Base-by-base conservation (phyloP, 2,888 invertebrate species). In the Leptinotarsa rubiginosa region DNA sequence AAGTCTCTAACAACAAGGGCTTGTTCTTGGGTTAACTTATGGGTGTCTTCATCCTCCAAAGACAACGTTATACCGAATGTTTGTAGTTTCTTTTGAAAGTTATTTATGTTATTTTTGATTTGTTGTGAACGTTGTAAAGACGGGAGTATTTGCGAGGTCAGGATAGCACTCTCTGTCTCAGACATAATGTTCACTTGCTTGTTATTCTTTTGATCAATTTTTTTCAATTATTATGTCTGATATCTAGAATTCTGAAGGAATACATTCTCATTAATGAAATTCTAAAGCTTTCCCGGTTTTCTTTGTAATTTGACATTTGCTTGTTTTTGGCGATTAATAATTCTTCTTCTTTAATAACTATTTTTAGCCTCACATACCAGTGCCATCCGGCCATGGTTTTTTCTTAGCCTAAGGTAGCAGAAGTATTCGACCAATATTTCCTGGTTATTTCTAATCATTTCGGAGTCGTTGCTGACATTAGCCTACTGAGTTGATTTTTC, bases 1-100 rank as follows among this genome's bases (percentile, higher is more conserved):
- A 87, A 77, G 73, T 86, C 86, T 59, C 86, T 83, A n/a, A 84
- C 83, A 18, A 87, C 84, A 59, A 87, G 76, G 0, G 87, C 81
- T 74, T 86, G 87, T 79, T 87, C 87, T 77, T 86, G 82, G 10
- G 75, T 83, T 68, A 87, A 78, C 41, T 80, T 64, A 73, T 86
- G 83, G n/a, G 84, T 82, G 18, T 75, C 77, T 5, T 84, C 83
- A 15, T 79, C 74, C 47, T 76, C 79, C 3, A 78, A 75, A 59
- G 80, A 77, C 52, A 87, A 73, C 50, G 69, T 77, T 66, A 87
- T 75, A n/a, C 87, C 86, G 22, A 77, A 75, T 72, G 84, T 80
- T 62, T 74, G 66, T 41, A 86, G 41, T 22, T 78, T 76, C 13
- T 72, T 50, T 71, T 77, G 78, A 54, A 82, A 80, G 67, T 72